Evolutionary conservation across 2,797 vertebrate species (phyloP).

Genomic region (Cheirogaleus major): DNA sequence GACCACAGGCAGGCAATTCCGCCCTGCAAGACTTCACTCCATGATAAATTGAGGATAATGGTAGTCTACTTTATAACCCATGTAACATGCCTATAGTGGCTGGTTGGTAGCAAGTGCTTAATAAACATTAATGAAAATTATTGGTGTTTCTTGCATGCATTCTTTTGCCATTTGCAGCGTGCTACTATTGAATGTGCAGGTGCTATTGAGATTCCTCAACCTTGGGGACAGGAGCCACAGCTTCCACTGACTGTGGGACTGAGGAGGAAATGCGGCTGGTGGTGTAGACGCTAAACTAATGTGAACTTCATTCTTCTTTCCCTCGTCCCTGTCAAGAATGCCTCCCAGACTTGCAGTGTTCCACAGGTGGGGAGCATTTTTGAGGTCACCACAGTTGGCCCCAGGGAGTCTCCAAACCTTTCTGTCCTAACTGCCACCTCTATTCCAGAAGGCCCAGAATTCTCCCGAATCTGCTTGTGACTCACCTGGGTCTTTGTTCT

Average conservation of each 20-base stretch:
- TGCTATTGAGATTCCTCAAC: not conserved
- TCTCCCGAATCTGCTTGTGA: not conserved
- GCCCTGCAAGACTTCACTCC: not conserved
- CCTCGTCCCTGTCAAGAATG: fast-evolving
- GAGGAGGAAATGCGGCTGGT: not conserved
- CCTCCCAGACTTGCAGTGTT: not conserved
- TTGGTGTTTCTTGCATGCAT: not conserved
- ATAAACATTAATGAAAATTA: not conserved
- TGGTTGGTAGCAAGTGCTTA: not conserved
- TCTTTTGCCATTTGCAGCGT: too few species aligned
- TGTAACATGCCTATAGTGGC: not conserved
- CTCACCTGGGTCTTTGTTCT: not conserved
- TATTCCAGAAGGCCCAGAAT: not conserved
- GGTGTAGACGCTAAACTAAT: not conserved
- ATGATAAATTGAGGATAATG: not conserved
- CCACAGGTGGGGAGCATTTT: too few species aligned
- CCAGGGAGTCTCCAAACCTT: not conserved
- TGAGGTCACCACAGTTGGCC: not conserved
- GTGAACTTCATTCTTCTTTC: fast-evolving
- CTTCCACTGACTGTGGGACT: not conserved
- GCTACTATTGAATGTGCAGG: too few species aligned
- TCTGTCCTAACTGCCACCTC: not conserved
- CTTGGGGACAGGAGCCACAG: not conserved
- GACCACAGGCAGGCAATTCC: not conserved
- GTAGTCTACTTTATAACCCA: too few species aligned